phyloP scores from a whole-genome alignment of 2,888 invertebrate genomes.

The Harmothoe impar region DNA sequence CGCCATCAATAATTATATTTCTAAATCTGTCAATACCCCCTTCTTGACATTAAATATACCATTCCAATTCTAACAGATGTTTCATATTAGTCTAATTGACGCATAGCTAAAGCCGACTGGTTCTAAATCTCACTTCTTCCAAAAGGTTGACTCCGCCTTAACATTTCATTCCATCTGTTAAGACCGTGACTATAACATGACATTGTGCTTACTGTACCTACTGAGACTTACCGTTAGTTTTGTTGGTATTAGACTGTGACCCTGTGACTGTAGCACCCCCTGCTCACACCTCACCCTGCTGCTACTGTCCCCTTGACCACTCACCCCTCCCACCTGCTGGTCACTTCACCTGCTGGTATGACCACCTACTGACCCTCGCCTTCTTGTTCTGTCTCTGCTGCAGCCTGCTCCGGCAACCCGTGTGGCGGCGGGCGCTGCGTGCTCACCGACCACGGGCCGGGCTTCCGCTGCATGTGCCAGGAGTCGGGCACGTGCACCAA shows the following conservation, averaged over 20 bases:
- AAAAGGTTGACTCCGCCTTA: too few relatives aligned
- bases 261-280: neutral
- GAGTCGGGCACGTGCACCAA: conserved; percentile 58
- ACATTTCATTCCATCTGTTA: too few relatives aligned
- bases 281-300: neutral
- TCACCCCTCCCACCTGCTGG: neutral
- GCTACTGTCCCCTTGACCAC: neutral
- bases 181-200: too few relatives aligned
- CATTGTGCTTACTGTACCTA: too few relatives aligned
- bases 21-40: too few relatives aligned
- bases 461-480: conserved; percentile 37
- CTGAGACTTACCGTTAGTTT: too few relatives aligned
- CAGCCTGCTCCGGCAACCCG: conserved; percentile 61
- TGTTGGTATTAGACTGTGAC: neutral
- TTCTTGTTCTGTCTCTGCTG: conserved; percentile 31
- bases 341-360: neutral
- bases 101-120: too few relatives aligned
- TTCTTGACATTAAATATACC: too few relatives aligned
- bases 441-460: conserved; percentile 43
- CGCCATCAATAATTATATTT: too few relatives aligned
- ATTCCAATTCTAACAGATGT: too few relatives aligned
- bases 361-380: neutral
- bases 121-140: too few relatives aligned
- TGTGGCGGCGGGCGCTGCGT: conserved; percentile 57
- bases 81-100: too few relatives aligned